These are phyloP conservation scores for Micoletzkya japonica DNA, from an alignment of 2,888 invertebrate genomes.

Conservation along the genomic window DNA sequence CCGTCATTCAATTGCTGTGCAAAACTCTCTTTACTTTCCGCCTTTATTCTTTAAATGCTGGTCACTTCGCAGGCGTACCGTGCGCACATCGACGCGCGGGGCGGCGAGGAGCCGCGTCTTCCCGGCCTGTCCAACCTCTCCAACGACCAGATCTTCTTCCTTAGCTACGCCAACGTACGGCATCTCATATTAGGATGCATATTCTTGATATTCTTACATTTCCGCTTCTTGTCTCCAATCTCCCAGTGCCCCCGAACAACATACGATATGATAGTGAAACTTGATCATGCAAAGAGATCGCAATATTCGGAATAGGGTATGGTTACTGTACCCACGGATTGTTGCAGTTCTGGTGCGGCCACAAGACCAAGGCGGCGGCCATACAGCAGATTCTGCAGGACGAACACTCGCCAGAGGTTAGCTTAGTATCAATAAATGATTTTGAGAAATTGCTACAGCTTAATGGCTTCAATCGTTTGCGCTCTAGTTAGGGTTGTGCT, in stretches of 20 bases:
- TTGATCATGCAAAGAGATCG: no score
- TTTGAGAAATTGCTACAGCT: neutral
- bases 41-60: no score
- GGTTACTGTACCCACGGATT: no score
- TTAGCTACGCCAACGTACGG: constrained; percentile 54
- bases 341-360: constrained; percentile 52
- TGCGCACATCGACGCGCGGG: constrained; percentile 43
- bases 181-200: neutral
- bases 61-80: constrained; percentile 46
- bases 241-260: no score
- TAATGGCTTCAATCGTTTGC: no score
- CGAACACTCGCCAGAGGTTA: constrained; percentile 74
- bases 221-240: no score
- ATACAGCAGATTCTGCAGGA: constrained; percentile 80
- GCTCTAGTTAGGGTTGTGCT: no score
- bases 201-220: neutral
- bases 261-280: no score
- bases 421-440: neutral
- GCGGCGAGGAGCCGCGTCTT: constrained; percentile 52
- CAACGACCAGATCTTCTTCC: constrained; percentile 60
- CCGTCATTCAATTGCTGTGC: no score
- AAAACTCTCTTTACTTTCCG: no score
- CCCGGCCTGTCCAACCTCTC: constrained; percentile 53
- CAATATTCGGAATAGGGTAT: neutral
- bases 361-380: constrained; percentile 42